A percentile compares a stretch with the other conserved stretches of the same genome.
phyloP scores from a whole-genome alignment of 2,888 invertebrate species.

The Melinaea marsaeus region DNA sequence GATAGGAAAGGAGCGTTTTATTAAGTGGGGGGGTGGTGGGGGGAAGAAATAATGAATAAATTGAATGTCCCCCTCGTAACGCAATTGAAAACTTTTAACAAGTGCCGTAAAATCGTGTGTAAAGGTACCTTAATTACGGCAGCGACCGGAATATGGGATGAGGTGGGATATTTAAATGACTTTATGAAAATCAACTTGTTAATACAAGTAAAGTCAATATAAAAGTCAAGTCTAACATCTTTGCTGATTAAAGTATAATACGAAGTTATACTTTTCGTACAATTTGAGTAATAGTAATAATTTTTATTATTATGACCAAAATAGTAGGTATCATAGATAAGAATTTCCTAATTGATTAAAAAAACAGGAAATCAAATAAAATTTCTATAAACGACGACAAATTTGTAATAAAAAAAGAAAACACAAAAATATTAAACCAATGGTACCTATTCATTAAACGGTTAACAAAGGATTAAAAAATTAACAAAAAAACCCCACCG shows the following conservation, averaged over 20 bases:
- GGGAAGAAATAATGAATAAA: constrained; percentile 73
- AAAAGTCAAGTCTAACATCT: constrained; percentile 42
- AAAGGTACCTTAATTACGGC: constrained; percentile 74
- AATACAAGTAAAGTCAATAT: constrained; percentile 42
- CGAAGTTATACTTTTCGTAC: background rate
- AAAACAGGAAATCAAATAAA: too few relatives aligned
- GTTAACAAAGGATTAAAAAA: constrained; percentile 57
- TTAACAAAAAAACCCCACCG: constrained; percentile 53
- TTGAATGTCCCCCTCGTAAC: constrained; percentile 69
- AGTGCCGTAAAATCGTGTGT: constrained; percentile 76
- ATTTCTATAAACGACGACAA: too few relatives aligned
- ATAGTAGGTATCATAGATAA: too few relatives aligned
- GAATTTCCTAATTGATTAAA: too few relatives aligned
- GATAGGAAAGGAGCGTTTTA: constrained; percentile 71
- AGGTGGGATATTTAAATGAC: constrained; percentile 66
- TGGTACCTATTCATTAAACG: background rate
- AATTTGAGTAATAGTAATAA: too few relatives aligned
- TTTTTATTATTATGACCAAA: too few relatives aligned
- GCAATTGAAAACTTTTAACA: constrained; percentile 79
- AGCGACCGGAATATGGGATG: constrained; percentile 67
- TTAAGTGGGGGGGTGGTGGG: constrained; percentile 63
- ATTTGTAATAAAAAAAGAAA: too few relatives aligned
- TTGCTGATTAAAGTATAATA: constrained; percentile 8
- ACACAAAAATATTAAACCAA: too few relatives aligned
- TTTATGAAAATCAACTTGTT: constrained; percentile 65